Base-by-base conservation (phyloP, 2,888 invertebrate genomes). In the Agonopterix arenella region DNA sequence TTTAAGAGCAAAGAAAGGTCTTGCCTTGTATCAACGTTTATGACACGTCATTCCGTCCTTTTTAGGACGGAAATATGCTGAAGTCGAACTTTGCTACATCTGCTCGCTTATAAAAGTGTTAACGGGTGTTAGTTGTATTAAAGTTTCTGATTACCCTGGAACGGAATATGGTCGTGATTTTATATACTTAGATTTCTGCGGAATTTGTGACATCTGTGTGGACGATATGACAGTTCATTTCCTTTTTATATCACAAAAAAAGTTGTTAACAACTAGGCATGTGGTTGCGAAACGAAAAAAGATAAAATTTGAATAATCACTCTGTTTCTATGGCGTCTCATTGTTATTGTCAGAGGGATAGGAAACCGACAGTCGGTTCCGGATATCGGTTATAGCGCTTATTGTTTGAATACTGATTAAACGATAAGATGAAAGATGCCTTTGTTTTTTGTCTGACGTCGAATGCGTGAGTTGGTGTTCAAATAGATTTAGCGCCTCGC, bases 381-480 rank as follows among this genome's bases (percentile, higher is more conserved):
- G 73, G 72, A 70, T 64, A 73, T 74, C 60, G 64, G 55, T 56
- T 58, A 50, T 53, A 49, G 57, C 54, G 59, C 52, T 62, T 66
- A 67, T 68, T 70, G 67, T 70, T 66, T 72, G 73, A 76, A 79
- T 76, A 73, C 69, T 71, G 71, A 76, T 76, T 66, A 60, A 57
- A 50, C 51, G 50, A 55, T 58, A 55, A 56, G 52, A 52, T 49
- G 51, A 50, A 48, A 48, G 40, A 45, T 38, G 28, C 41, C 46
- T 43, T 51, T 49, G 53, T 53, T 50, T 49, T 51, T 51, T 52
- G 50, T 45, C 48, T 48, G 7, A 4, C 40, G 41, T 37, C 47
- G 48, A 16, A 47, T 38, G 36, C 51, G 54, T 52, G 52, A 47
- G 43, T 36, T 43, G 52, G 45, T 45, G 11, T 9, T 13, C 45